These are phyloP conservation scores for Cepaea nemoralis DNA, from an alignment of 1,140 invertebrate species.

Conservation along the genomic window DNA sequence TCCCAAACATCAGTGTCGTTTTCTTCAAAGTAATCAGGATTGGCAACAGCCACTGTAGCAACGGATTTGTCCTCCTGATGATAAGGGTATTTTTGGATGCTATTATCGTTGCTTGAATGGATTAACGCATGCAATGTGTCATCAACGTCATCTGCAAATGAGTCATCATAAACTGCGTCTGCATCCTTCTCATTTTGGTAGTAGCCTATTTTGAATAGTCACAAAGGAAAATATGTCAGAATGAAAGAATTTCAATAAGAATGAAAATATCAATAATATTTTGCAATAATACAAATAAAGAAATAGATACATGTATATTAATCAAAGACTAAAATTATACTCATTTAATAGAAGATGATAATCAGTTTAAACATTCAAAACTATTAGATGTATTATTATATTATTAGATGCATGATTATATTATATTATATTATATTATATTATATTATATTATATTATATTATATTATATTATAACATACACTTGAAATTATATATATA, in stretches of 20 bases:
- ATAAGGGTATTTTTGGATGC: not conserved
- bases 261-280: not conserved
- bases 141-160: slow-evolving; percentile 31
- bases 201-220: slow-evolving; percentile 42
- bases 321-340: too few relatives aligned
- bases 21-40: slow-evolving; percentile 48
- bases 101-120: not conserved
- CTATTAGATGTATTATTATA: too few relatives aligned
- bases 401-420: too few relatives aligned
- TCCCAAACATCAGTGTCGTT: slow-evolving; percentile 41
- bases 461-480: too few relatives aligned
- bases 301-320: too few relatives aligned
- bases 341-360: too few relatives aligned
- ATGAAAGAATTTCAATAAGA: too few relatives aligned
- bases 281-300: not conserved
- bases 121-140: slow-evolving; percentile 21
- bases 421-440: too few relatives aligned
- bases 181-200: slow-evolving; percentile 51
- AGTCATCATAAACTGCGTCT: not conserved
- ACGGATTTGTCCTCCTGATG: not conserved
- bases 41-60: slow-evolving; percentile 34
- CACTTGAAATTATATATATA: too few relatives aligned
- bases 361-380: too few relatives aligned
- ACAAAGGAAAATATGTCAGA: too few relatives aligned
- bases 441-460: too few relatives aligned